Conservation (phyloP, 53 echinoderm and acorn worm species). For the Hippasteria phrygiana region DNA sequence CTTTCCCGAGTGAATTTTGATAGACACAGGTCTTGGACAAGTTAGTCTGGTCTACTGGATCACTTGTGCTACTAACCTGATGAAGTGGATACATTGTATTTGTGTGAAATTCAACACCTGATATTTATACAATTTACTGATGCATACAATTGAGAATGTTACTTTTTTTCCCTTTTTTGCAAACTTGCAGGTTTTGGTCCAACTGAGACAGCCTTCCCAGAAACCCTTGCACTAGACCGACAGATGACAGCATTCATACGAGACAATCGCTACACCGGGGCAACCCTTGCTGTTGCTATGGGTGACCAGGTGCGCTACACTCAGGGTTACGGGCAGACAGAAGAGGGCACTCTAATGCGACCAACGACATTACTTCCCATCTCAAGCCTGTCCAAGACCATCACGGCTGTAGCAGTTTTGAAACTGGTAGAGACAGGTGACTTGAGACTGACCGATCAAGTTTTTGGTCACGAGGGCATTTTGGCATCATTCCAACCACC, state of each 20-base stretch:
- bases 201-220: slow-evolving; percentile 39
- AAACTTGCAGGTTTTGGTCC: slow-evolving; percentile 30
- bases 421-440: slow-evolving; percentile 79
- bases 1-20: too few species aligned
- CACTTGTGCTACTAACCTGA: too few species aligned
- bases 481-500: slow-evolving; percentile 64
- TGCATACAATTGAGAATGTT: not conserved
- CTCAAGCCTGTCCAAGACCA: slow-evolving; percentile 96
- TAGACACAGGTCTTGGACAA: too few species aligned
- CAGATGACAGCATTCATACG: slow-evolving; percentile 77
- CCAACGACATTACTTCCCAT: slow-evolving; percentile 81
- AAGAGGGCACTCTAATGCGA: slow-evolving; percentile 70
- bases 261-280: slow-evolving; percentile 87
- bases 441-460: slow-evolving; percentile 73
- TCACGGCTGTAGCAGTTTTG: slow-evolving; percentile 87
- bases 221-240: slow-evolving; percentile 60
- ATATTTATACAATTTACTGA: not conserved
- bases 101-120: too few species aligned
- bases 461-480: slow-evolving; percentile 88
- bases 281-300: slow-evolving; percentile 79
- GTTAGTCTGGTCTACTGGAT: too few species aligned
- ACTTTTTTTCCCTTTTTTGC: not conserved
- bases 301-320: slow-evolving; percentile 72
- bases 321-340: slow-evolving; percentile 86
- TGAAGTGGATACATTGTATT: too few species aligned